Evolutionary conservation across 1,140 invertebrate genomes (phyloP).

Genomic region (Cepaea nemoralis): DNA sequence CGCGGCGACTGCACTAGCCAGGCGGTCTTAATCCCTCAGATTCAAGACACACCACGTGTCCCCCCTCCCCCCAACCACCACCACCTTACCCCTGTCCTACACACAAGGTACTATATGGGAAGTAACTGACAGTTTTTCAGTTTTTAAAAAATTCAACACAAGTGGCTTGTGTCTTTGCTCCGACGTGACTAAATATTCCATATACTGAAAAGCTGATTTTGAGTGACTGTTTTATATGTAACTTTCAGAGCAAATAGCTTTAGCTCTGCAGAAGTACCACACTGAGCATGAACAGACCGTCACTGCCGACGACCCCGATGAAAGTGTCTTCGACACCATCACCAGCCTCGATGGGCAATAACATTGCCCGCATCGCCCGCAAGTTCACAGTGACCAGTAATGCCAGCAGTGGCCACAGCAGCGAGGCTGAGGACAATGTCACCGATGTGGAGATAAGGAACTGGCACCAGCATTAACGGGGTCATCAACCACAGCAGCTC

Average conservation of each 20-base stretch:
- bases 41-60: no score
- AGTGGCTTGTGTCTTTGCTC: no score
- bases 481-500: conserved; percentile 13
- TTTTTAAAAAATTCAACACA: no score
- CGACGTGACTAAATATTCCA: no score
- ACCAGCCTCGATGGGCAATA: conserved; percentile 55
- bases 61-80: no score
- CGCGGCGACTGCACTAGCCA: no score
- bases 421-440: neutral
- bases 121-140: no score
- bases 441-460: neutral
- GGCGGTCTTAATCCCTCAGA: no score
- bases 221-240: neutral
- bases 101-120: no score
- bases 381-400: conserved; percentile 42
- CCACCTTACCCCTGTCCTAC: no score
- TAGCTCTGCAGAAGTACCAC: conserved; percentile 57
- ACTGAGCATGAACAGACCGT: conserved; percentile 45
- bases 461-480: neutral
- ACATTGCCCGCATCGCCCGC: conserved; percentile 49
- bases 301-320: conserved; percentile 48
- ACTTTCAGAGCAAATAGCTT: conserved; percentile 59
- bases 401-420: neutral
- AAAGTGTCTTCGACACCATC: conserved; percentile 63
- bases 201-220: no score